These are phyloP conservation scores for Drosophila subquinaria DNA, from an alignment of 2,888 invertebrate genomes.

Conservation along the genomic window DNA sequence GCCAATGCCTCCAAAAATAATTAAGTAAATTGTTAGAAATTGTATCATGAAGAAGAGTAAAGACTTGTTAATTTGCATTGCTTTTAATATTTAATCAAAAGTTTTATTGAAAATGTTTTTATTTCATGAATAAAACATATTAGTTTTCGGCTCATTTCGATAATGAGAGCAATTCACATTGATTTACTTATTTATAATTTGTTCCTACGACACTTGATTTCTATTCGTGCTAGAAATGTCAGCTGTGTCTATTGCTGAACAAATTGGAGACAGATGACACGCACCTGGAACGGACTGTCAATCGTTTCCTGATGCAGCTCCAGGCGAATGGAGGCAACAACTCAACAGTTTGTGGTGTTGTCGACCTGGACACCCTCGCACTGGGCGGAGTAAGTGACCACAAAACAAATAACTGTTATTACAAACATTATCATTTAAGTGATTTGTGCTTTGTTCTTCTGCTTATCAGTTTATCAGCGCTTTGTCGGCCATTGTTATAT, in stretches of 20 bases:
- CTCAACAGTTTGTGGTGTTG: conserved; percentile 71
- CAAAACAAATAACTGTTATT: neutral
- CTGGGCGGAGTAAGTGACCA: conserved; percentile 76
- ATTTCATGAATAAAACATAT: too few species aligned
- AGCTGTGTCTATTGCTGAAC: conserved; percentile 67
- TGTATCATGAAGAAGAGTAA: too few species aligned
- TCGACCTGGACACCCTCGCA: conserved; percentile 78
- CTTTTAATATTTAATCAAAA: too few species aligned
- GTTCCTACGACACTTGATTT: neutral
- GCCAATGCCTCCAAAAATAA: too few species aligned
- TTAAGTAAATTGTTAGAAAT: too few species aligned
- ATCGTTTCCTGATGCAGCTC: conserved; percentile 77
- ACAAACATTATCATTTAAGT: conserved; percentile 12
- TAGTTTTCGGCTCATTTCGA: too few species aligned
- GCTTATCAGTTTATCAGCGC: conserved; percentile 71
- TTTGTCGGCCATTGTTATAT: conserved; percentile 78
- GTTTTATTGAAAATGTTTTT: too few species aligned
- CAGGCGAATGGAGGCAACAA: conserved; percentile 42
- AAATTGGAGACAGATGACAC: conserved; percentile 55
- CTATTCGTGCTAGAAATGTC: conserved; percentile 67
- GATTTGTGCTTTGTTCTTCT: conserved; percentile 6
- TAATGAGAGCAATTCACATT: too few species aligned
- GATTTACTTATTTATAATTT: too few species aligned
- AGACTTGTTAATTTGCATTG: too few species aligned
- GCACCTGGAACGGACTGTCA: conserved; percentile 68